A percentile compares a stretch with the other conserved stretches of the same genome.
These are phyloP conservation scores for Mongoloraphidia duomilia DNA, from an alignment of 2,888 invertebrate species.

Conservation along the genomic window DNA sequence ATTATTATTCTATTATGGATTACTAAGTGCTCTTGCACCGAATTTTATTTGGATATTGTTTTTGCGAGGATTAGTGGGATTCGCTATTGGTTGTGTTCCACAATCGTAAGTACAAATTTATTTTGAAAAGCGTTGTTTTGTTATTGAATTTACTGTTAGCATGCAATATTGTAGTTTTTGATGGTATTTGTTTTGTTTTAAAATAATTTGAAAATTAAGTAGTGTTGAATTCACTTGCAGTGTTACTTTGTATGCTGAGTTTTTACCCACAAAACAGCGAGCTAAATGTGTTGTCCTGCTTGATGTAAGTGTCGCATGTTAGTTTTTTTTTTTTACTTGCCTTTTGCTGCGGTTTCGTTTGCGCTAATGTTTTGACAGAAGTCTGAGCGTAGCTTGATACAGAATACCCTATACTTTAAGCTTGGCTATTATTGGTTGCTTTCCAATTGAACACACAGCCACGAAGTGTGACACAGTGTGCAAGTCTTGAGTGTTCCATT, in stretches of 20 bases:
- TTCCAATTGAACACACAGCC: too few species aligned
- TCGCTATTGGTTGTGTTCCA: slow-evolving; percentile 92
- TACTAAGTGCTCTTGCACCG: slow-evolving; percentile 80
- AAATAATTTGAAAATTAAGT: too few species aligned
- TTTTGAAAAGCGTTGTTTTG: slow-evolving; percentile 2
- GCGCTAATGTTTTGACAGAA: too few species aligned
- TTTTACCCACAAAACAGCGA: slow-evolving; percentile 83
- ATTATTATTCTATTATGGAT: slow-evolving; percentile 78
- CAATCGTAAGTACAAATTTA: slow-evolving; percentile 66
- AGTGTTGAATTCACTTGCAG: slow-evolving; percentile 34
- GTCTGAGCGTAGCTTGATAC: background rate
- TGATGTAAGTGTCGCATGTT: slow-evolving; percentile 52
- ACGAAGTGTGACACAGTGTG: too few species aligned
- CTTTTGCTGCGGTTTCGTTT: background rate
- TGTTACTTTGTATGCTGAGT: slow-evolving; percentile 91
- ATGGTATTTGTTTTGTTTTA: slow-evolving; percentile 5
- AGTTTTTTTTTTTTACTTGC: background rate
- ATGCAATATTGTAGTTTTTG: slow-evolving; percentile 6
- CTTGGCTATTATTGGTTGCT: too few species aligned
- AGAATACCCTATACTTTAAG: background rate
- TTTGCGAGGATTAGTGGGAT: slow-evolving; percentile 83
- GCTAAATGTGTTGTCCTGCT: slow-evolving; percentile 90
- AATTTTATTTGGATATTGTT: slow-evolving; percentile 83
- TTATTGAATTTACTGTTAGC: slow-evolving; percentile 7
- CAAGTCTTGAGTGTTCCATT: too few species aligned